Conservation (phyloP, 2,888 invertebrate species). For the Synergus itoensis region DNA sequence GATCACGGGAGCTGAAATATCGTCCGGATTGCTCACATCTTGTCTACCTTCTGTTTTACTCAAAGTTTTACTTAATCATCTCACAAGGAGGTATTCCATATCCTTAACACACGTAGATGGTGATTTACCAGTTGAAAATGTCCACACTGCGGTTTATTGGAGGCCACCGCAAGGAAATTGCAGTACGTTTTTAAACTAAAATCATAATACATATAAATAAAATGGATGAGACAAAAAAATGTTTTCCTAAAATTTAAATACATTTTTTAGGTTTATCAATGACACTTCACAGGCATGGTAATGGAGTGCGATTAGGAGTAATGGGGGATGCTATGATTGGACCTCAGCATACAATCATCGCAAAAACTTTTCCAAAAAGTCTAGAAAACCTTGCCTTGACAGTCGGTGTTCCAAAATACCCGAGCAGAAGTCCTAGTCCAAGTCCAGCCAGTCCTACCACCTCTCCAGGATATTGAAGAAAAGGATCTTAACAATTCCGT, state of each 20-base stretch:
- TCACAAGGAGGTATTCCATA: conserved; percentile 84
- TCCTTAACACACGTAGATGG: conserved; percentile 81
- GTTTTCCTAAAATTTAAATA: conserved; percentile 35
- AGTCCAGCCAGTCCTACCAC: conserved; percentile 63
- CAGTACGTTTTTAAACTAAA: conserved; percentile 79
- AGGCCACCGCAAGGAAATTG: conserved; percentile 88
- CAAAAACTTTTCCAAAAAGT: conserved; percentile 69
- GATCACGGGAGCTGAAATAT: conserved; percentile 79
- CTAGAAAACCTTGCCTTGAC: conserved; percentile 67
- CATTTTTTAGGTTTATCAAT: conserved; percentile 84
- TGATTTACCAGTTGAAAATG: conserved; percentile 84
- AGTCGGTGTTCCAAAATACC: conserved; percentile 67
- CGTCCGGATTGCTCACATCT: conserved; percentile 82
- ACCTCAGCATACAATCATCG: conserved; percentile 80
- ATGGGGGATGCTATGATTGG: conserved; percentile 87
- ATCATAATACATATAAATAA: conserved; percentile 31
- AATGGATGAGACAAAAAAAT: conserved; percentile 14
- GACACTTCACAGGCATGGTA: conserved; percentile 85
- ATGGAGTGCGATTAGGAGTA: conserved; percentile 83
- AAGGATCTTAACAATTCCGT: conserved; percentile 11
- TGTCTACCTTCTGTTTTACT: conserved; percentile 82
- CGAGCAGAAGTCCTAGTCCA: conserved; percentile 67
- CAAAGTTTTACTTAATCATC: conserved; percentile 81
- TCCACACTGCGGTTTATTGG: conserved; percentile 85
- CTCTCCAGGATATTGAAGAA: conserved; percentile 62